These are phyloP conservation scores for Brachypteracias leptosomus DNA, from an alignment of 2,113 vertebrate genomes.

Conservation along the genomic window DNA sequence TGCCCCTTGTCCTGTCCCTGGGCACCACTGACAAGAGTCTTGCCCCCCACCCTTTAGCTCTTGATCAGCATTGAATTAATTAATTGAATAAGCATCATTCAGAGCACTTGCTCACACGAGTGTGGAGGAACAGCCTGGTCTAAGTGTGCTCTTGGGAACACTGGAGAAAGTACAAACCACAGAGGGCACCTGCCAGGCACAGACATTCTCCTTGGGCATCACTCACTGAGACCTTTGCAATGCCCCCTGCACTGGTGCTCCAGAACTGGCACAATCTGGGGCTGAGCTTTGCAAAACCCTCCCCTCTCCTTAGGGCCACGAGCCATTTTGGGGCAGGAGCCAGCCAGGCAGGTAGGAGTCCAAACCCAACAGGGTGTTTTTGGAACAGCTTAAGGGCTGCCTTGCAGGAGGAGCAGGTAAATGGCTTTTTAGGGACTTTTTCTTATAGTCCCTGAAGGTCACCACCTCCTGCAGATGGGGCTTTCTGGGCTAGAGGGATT, in stretches of 20 bases:
- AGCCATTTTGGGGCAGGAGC: not conserved
- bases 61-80: no score
- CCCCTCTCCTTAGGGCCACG: not conserved
- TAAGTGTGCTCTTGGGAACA: not conserved
- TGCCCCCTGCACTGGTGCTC: not conserved
- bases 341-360: not conserved
- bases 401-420: not conserved
- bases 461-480: not conserved
- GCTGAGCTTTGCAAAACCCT: not conserved
- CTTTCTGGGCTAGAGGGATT: not conserved
- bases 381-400: not conserved
- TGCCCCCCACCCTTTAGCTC: no score
- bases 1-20: no score
- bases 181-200: not conserved
- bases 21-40: no score
- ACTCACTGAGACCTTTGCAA: not conserved
- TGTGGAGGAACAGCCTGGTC: not conserved
- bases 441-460: not conserved
- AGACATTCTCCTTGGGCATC: not conserved
- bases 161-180: not conserved
- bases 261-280: not conserved
- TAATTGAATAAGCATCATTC: no score
- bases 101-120: no score
- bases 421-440: not conserved
- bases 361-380: not conserved